Evolutionary conservation across 2,113 vertebrate genomes (phyloP).

Genomic region (Raphicerus campestris): DNA sequence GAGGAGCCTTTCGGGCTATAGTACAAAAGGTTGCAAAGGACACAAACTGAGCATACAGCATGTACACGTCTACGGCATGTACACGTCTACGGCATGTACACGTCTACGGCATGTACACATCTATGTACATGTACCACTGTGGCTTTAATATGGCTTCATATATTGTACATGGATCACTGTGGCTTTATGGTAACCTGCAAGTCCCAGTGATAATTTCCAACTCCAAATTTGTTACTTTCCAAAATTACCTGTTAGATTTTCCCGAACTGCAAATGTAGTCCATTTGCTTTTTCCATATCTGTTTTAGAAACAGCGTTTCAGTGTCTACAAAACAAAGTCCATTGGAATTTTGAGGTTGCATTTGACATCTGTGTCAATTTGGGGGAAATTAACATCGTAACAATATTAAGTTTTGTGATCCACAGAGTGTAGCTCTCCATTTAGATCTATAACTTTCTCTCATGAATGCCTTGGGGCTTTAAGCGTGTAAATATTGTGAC

Average conservation of each 20-base stretch:
- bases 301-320: neutral
- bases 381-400: neutral
- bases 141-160: too few species aligned
- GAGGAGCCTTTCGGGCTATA: too few species aligned
- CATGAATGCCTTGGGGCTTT: neutral
- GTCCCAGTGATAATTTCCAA: neutral
- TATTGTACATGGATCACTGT: accelerated
- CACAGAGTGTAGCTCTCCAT: neutral
- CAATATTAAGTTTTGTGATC: neutral
- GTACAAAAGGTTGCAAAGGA: accelerated
- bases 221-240: neutral
- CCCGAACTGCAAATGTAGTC: neutral
- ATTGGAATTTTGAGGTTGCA: neutral
- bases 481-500: neutral
- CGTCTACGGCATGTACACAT: too few species aligned
- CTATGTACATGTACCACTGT: too few species aligned
- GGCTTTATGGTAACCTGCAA: neutral
- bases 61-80: too few species aligned
- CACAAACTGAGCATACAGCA: accelerated
- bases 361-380: accelerated
- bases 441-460: neutral
- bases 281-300: neutral
- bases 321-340: neutral
- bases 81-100: too few species aligned
- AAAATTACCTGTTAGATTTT: neutral